Conservation (phyloP, 1,140 invertebrate genomes). For the Acyrthosiphon pisum region DNA sequence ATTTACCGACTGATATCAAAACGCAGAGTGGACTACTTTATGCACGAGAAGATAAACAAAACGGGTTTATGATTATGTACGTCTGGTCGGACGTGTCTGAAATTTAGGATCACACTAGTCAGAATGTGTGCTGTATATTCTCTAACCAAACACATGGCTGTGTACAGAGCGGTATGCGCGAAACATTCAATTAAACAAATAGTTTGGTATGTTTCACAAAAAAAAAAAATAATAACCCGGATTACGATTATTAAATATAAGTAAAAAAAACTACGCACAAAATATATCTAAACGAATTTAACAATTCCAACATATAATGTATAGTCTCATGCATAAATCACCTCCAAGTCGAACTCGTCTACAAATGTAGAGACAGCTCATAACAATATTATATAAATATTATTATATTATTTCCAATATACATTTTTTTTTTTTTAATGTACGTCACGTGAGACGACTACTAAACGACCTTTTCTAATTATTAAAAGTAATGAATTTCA, state of each 20-base stretch:
- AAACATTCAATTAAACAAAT: background rate
- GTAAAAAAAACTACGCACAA: background rate
- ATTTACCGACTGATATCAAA: background rate
- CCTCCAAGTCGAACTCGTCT: background rate
- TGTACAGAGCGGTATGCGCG: background rate
- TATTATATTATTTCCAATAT: background rate
- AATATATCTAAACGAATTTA: background rate
- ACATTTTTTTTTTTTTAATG: background rate
- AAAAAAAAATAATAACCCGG: background rate
- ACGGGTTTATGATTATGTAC: conserved; percentile 29
- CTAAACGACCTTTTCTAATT: no score
- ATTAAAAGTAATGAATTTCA: no score
- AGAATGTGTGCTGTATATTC: background rate
- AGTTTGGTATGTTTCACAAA: background rate
- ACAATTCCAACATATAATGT: background rate
- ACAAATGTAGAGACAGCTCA: background rate
- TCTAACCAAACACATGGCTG: background rate
- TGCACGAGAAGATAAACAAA: conserved; percentile 29
- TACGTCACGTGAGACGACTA: background rate
- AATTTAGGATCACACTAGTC: background rate
- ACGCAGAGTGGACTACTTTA: conserved; percentile 18
- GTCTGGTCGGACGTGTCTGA: conserved; percentile 28
- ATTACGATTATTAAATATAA: background rate
- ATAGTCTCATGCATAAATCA: background rate
- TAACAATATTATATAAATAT: background rate